A percentile compares a stretch with the other conserved stretches of the same genome.
Evolutionary conservation across 2,888 invertebrate genomes (phyloP).

Genomic region (Acanthosepion lycidas): DNA sequence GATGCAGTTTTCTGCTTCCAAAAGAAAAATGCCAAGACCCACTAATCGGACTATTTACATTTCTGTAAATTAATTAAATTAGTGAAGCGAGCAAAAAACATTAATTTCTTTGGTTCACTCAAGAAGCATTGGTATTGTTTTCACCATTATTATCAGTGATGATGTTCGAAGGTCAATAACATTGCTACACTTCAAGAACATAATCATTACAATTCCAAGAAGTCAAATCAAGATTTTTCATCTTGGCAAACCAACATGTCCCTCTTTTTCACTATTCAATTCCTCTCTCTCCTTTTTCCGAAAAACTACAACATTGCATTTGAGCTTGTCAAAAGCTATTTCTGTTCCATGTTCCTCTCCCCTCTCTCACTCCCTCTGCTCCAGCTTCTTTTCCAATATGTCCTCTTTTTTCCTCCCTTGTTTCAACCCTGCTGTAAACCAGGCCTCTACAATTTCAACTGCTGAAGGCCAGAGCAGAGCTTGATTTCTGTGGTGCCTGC

Average conservation of each 20-base stretch:
- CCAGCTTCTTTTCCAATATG: constrained; percentile 33
- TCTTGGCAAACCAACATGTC: constrained; percentile 33
- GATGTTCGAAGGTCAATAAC: constrained; percentile 16
- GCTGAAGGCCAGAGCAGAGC: constrained; percentile 33
- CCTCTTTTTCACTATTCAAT: not conserved
- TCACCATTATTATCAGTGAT: constrained; percentile 7
- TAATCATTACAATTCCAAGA: constrained; percentile 13
- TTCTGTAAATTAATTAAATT: not conserved
- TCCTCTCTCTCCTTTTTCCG: constrained; percentile 33
- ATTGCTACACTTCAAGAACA: not conserved
- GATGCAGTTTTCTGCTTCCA: not conserved
- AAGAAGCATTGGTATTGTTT: not conserved
- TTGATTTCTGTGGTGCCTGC: constrained; percentile 4
- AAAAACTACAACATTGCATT: constrained; percentile 33
- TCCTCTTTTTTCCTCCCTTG: constrained; percentile 33
- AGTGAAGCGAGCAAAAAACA: not conserved
- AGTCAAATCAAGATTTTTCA: constrained; percentile 33
- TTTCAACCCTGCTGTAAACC: constrained; percentile 11
- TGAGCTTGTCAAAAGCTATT: constrained; percentile 11
- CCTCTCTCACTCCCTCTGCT: constrained; percentile 33
- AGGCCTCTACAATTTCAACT: constrained; percentile 17
- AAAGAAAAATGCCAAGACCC: not conserved
- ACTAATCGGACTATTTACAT: constrained; percentile 33
- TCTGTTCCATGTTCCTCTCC: constrained; percentile 15
- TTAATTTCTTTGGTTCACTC: constrained; percentile 7